phyloP scores from a whole-genome alignment of 2,797 vertebrate species.

The Channa striata region DNA sequence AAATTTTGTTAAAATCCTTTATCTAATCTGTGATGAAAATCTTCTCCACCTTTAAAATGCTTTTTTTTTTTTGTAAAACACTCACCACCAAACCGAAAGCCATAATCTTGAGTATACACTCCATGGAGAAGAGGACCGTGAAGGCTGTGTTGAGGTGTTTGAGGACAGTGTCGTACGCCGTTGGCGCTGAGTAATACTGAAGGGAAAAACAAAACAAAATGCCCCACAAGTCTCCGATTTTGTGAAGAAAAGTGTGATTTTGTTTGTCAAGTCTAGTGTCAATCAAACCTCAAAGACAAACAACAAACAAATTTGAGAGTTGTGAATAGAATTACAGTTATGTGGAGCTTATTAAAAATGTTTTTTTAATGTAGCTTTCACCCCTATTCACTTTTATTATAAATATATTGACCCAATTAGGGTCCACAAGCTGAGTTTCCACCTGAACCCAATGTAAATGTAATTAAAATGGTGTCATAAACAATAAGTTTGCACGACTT shows the following conservation, averaged over 20 bases:
- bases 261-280: neutral
- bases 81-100: slow-evolving; percentile 96
- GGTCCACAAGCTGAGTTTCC: too few species aligned
- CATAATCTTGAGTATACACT: slow-evolving; percentile 97
- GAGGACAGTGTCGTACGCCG: slow-evolving; percentile 93
- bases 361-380: too few species aligned
- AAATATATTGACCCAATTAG: too few species aligned
- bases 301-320: neutral
- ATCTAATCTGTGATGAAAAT: neutral
- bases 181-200: slow-evolving; percentile 95
- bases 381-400: too few species aligned
- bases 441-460: too few species aligned
- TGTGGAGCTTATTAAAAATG: too few species aligned
- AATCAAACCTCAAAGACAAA: neutral
- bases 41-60: too few species aligned
- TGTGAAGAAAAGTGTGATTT: neutral
- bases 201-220: neutral
- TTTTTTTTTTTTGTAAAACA: slow-evolving; percentile 8
- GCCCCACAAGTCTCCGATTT: neutral
- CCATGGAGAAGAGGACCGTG: slow-evolving; percentile 97
- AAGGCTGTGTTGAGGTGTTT: slow-evolving; percentile 98
- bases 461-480: too few species aligned
- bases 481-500: too few species aligned
- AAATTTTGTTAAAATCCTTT: neutral
- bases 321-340: neutral